Evolutionary conservation across 2,113 vertebrate species (phyloP), one percentile per base, ranked within the genome.

Genomic region (Perca fluviatilis): DNA sequence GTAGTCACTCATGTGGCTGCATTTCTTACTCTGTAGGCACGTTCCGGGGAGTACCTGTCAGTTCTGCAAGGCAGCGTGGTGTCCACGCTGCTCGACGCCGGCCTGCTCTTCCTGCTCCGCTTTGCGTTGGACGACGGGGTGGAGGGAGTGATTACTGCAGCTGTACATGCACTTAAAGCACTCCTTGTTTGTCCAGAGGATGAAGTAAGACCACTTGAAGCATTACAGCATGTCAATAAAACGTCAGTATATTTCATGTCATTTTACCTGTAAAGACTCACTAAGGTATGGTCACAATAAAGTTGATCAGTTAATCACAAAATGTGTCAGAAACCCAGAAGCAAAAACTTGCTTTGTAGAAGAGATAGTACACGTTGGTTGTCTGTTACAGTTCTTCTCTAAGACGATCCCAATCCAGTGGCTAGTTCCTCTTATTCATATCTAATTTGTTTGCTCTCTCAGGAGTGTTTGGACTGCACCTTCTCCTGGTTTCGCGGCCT

Each of bases 61-160:
- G 91, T 67, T 1, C 84, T 99, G 73, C 96, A 92, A 71, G 97
- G 96, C 86, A 98, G 95, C 2, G 23, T 99, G 73, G 74, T 95
- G 65, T 92, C 85, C 19, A 95, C 97, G 18, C 94, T 99, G 62
- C 95, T 99, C 12, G 98, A 99, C 54, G 98, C 98, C 6, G 98
- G 98, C 4, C 97, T 99, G 84, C 95, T 99, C 54, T 99, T 99
- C 93, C 89, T 99, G 75, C 93, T 99, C 50, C 97, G 98, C 77
- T 99, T 98, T 89, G 96, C 97, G 0, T 84, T 99, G 95, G 98
- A 99, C 25, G 97, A 99, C 74, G 30, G 94, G 0, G 95, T 97
- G 76, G 97, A 98, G 53, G 96, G 96, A 33, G 98, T 97, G 82
- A 95, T 98, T 74, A 96, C 96, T 69, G 96, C 97, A 0, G 95